Evolutionary conservation across 1,140 invertebrate species (phyloP).

Genomic region (Xylocopa sonorina): DNA sequence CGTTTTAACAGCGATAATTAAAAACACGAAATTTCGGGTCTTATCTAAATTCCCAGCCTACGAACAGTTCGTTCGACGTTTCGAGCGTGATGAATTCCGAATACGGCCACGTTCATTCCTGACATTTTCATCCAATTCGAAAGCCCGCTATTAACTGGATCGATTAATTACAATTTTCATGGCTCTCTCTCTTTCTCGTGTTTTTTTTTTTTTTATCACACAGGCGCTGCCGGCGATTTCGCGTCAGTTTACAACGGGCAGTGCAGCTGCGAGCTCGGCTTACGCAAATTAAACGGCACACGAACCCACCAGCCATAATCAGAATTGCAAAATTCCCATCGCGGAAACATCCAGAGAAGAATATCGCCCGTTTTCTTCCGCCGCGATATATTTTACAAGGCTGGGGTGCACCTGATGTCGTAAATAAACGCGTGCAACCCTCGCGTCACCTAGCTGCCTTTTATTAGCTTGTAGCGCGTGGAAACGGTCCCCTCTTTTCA

Average conservation of each 20-base stretch:
- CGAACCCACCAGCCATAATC: conserved; percentile 28
- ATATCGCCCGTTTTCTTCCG: conserved; percentile 17
- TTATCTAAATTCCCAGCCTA: conserved; percentile 18
- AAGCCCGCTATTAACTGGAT: neutral
- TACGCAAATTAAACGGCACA: conserved; percentile 37
- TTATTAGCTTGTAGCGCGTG: neutral
- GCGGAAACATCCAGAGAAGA: conserved; percentile 31
- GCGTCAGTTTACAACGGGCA: neutral
- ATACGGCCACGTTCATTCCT: neutral
- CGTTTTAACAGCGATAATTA: conserved; percentile 6
- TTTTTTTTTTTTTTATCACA: neutral
- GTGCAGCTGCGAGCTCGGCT: neutral
- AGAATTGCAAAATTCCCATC: conserved; percentile 47
- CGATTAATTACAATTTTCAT: conserved; percentile 25
- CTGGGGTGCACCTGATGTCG: conserved; percentile 31
- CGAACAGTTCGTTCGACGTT: neutral
- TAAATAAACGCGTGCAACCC: conserved; percentile 12
- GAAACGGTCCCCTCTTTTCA: too few species aligned
- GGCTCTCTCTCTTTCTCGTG: neutral
- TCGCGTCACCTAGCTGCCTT: neutral
- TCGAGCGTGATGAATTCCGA: conserved; percentile 9
- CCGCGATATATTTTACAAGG: conserved; percentile 27
- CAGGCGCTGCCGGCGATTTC: too few species aligned
- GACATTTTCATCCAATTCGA: conserved; percentile 12
- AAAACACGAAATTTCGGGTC: conserved; percentile 16